A percentile compares a stretch with the other conserved stretches of the same genome.
These are phyloP conservation scores for Linyphia triangularis DNA, from an alignment of 2,888 invertebrate species.

Conservation along the genomic window DNA sequence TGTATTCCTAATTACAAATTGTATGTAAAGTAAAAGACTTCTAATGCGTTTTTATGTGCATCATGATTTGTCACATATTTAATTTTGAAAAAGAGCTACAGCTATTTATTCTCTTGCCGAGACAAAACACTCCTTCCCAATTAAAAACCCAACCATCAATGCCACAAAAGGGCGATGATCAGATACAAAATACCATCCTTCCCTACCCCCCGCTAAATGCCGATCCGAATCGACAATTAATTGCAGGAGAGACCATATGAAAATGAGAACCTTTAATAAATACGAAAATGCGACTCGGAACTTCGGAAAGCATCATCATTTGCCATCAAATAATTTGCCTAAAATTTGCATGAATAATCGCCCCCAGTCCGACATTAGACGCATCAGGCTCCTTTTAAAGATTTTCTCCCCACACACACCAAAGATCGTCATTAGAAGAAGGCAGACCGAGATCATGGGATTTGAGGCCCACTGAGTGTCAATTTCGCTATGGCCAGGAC, in stretches of 20 bases:
- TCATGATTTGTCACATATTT: neutral
- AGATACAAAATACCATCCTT: constrained; percentile 14
- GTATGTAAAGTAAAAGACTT: too few species aligned
- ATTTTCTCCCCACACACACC: constrained; percentile 27
- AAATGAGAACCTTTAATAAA: constrained; percentile 73
- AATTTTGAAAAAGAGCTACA: neutral
- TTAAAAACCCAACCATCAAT: constrained; percentile 53
- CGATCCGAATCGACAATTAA: constrained; percentile 70
- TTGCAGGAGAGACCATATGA: constrained; percentile 68
- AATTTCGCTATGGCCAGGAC: constrained; percentile 53
- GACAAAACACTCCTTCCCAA: neutral
- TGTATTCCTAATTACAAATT: too few species aligned
- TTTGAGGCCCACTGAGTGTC: constrained; percentile 64
- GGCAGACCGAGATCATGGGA: constrained; percentile 43
- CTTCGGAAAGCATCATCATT: constrained; percentile 74
- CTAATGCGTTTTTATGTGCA: constrained; percentile 5
- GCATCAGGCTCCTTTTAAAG: constrained; percentile 21
- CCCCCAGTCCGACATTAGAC: constrained; percentile 57
- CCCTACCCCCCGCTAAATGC: constrained; percentile 11
- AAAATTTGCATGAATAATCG: constrained; percentile 74
- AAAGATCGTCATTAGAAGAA: constrained; percentile 62
- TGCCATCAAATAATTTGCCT: constrained; percentile 75
- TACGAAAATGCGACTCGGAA: constrained; percentile 71
- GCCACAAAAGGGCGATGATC: constrained; percentile 18
- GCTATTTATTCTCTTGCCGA: neutral